phyloP scores from a whole-genome alignment of 2,797 vertebrate genomes.

The Gambusia yucatana region DNA sequence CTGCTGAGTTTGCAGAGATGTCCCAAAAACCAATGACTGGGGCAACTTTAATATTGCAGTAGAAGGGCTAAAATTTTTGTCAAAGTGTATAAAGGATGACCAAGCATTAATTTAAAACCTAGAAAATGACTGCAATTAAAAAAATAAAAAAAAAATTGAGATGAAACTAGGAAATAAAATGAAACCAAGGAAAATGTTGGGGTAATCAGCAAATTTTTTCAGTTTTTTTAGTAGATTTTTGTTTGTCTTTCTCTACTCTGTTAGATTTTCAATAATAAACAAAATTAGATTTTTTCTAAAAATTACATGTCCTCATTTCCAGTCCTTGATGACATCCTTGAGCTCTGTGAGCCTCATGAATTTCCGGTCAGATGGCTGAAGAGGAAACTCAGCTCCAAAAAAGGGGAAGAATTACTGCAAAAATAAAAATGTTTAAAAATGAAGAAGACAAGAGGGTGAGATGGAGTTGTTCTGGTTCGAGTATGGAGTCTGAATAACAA shows the following conservation, averaged over 20 bases:
- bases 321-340: neutral
- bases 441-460: neutral
- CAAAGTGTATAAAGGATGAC: neutral
- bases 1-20: constrained; percentile 53
- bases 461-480: neutral
- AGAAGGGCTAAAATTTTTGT: neutral
- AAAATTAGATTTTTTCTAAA: neutral
- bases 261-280: neutral
- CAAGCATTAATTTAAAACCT: neutral
- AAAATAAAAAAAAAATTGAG: too few relatives aligned
- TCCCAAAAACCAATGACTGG: constrained; percentile 34
- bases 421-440: neutral
- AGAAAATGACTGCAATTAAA: neutral
- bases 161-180: neutral
- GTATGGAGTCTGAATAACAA: neutral
- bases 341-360: neutral
- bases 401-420: neutral
- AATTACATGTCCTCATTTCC: neutral
- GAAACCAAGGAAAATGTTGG: neutral
- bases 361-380: neutral
- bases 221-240: neutral
- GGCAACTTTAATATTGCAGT: constrained; percentile 22
- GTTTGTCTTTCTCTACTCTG: neutral
- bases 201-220: neutral
- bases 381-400: neutral